Conservation (phyloP, 2,888 invertebrate species). For the Priocnemis perturbator region DNA sequence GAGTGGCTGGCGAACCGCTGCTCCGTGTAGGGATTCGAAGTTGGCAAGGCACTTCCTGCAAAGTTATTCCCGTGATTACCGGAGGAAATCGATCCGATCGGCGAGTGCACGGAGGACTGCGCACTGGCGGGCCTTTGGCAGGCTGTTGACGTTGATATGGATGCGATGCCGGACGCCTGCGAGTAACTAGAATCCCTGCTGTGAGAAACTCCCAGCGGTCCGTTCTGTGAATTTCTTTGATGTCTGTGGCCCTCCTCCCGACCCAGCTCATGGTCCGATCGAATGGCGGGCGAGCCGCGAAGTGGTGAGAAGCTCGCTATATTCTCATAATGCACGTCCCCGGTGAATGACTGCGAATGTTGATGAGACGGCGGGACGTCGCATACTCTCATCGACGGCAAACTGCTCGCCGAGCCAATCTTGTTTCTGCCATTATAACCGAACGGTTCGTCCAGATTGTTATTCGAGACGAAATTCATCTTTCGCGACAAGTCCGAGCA, state of each 20-base stretch:
- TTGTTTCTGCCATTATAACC: slow-evolving; percentile 60
- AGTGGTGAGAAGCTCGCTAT: slow-evolving; percentile 66
- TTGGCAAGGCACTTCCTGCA: slow-evolving; percentile 10
- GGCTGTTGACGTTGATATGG: slow-evolving; percentile 53
- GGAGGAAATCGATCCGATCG: slow-evolving; percentile 37
- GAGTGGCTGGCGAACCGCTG: slow-evolving; percentile 33
- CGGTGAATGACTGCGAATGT: slow-evolving; percentile 72
- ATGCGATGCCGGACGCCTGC: slow-evolving; percentile 46
- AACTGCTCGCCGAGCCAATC: slow-evolving; percentile 70
- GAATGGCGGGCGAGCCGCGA: slow-evolving; percentile 52
- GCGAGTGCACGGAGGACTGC: slow-evolving; percentile 51
- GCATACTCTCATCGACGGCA: slow-evolving; percentile 71
- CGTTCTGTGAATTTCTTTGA: slow-evolving; percentile 41
- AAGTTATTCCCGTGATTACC: slow-evolving; percentile 36
- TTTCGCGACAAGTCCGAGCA: slow-evolving; percentile 58
- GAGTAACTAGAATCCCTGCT: slow-evolving; percentile 68
- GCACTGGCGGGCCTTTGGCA: slow-evolving; percentile 61
- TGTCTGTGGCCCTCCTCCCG: slow-evolving; percentile 35
- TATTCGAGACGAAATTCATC: slow-evolving; percentile 29
- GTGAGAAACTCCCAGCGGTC: slow-evolving; percentile 48
- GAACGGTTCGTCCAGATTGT: slow-evolving; percentile 60
- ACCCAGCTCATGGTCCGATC: slow-evolving; percentile 49
- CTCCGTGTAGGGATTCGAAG: slow-evolving; percentile 37
- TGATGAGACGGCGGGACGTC: slow-evolving; percentile 66
- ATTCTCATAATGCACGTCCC: slow-evolving; percentile 71